Evolutionary conservation across 2,113 vertebrate species (phyloP), one percentile per base, ranked within the genome.

Genomic region (Himantopus leucocephalus): DNA sequence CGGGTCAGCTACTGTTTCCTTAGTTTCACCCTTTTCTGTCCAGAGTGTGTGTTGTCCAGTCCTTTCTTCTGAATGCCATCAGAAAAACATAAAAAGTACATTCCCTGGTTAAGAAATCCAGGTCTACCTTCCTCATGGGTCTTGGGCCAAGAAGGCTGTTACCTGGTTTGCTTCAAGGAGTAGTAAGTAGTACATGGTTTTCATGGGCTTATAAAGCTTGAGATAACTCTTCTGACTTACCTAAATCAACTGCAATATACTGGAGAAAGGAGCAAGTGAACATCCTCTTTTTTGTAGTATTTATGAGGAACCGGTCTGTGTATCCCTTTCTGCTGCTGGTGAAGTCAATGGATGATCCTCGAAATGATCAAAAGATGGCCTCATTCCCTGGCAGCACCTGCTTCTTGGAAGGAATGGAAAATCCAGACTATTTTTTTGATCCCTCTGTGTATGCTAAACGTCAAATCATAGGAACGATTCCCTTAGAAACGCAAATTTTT

Each of bases 121-220:
- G 7, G 4, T 66, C 21, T 41, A 7, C 24, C 19, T 52, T 83
- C 30, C 39, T 7, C 14, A 0, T 0, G 0, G 10, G 16, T 50
- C 27, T 43, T 39, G 26, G 64, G 66, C 19, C 0, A 12, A 12
- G 74, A 71, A 41, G 1, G 24, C 17, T n/a, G 14, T 6, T 12
- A 63, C 82, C 22, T 8, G 3, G 24, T 21, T 71, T 71, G 14
- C 78, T 79, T 34, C n/a, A 35, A n/a, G 78, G 47, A 10, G 14
- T 3, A 5, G 29, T 6, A 27, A 5, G 29, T 6, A 27, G 7
- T n/a, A 6, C 5, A 2, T n/a, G 52, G 19, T 29, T 76, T 34
- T 64, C 14, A 12, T 5, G 30, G 53, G 10, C 55, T 63, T 30
- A 18, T 6, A 11, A 53, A 77, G 75, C 4, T 56, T 60, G 35